Percentiles rank a stretch among this genome's conserved stretches.
phyloP scores from a whole-genome alignment of 2,797 vertebrate species.

The Pipistrellus pygmaeus region DNA sequence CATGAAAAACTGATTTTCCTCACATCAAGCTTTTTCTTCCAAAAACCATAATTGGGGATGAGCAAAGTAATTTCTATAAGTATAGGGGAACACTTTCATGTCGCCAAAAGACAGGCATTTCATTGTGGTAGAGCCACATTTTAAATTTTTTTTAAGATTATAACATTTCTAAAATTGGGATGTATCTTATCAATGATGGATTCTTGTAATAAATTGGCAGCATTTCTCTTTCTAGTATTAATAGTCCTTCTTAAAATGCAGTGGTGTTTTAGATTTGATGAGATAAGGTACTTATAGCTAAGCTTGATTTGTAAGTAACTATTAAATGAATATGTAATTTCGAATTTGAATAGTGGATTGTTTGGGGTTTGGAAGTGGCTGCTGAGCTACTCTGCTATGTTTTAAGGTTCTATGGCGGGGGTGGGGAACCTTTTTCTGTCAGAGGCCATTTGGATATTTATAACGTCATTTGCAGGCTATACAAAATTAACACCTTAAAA shows the following conservation, averaged over 20 bases:
- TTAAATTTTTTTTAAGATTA: constrained; percentile 13
- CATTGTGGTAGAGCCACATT: background rate
- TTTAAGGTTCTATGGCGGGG: background rate
- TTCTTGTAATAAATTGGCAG: constrained; percentile 21
- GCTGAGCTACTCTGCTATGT: background rate
- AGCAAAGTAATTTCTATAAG: constrained; percentile 49
- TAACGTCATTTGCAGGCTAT: too few species aligned
- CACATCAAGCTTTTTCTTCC: background rate
- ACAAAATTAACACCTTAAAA: too few species aligned
- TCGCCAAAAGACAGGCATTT: constrained; percentile 39
- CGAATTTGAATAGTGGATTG: background rate
- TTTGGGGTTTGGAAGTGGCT: background rate
- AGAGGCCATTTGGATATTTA: too few species aligned
- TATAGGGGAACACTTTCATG: background rate
- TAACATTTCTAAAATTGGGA: constrained; percentile 53
- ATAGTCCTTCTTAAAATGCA: constrained; percentile 1
- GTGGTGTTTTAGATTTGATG: constrained; percentile 27
- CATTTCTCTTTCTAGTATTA: constrained; percentile 53
- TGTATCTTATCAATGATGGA: background rate
- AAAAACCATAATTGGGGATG: constrained; percentile 10
- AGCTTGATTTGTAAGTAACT: constrained; percentile 37
- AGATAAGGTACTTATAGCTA: background rate
- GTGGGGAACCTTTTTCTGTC: too few species aligned
- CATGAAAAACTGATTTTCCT: constrained; percentile 47
- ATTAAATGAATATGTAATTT: constrained; percentile 30